These are phyloP conservation scores for Paelopatides confundens DNA, from an alignment of 53 echinoderm and acorn worm species.

Conservation along the genomic window DNA sequence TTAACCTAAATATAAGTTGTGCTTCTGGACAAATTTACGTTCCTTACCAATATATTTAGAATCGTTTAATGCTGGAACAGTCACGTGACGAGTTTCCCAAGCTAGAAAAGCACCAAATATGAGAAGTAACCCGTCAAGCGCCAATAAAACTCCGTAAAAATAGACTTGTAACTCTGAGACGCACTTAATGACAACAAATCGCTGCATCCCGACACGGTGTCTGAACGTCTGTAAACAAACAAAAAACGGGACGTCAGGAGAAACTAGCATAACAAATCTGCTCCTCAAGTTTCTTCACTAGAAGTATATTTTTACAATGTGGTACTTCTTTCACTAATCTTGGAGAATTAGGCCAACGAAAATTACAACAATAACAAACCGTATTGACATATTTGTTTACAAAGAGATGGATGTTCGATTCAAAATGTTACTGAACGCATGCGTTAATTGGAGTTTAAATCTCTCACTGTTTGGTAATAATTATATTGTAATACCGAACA, in stretches of 20 bases:
- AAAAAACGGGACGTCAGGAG: neutral
- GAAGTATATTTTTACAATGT: too few species aligned
- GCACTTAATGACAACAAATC: conserved; percentile 69
- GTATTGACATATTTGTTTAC: too few species aligned
- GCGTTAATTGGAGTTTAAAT: too few species aligned
- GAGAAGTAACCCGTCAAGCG: conserved; percentile 76
- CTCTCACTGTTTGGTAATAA: too few species aligned
- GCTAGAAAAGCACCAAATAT: conserved; percentile 94
- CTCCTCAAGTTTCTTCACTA: too few species aligned
- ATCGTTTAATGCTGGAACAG: conserved; percentile 91
- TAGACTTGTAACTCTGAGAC: conserved; percentile 76
- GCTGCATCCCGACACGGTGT: conserved; percentile 73
- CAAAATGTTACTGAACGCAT: too few species aligned
- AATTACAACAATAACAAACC: too few species aligned
- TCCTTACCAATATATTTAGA: conserved; percentile 90
- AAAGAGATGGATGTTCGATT: too few species aligned
- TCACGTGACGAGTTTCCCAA: conserved; percentile 96
- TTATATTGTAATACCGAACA: too few species aligned
- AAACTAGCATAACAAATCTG: neutral
- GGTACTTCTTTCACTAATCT: too few species aligned
- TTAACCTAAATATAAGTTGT: neutral
- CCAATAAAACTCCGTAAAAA: conserved; percentile 77
- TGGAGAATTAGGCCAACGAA: too few species aligned
- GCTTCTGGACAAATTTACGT: too few species aligned
- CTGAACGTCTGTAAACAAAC: neutral